These are phyloP conservation scores for Heliothis subflexa DNA, from an alignment of 1,140 invertebrate species.

Conservation along the genomic window DNA sequence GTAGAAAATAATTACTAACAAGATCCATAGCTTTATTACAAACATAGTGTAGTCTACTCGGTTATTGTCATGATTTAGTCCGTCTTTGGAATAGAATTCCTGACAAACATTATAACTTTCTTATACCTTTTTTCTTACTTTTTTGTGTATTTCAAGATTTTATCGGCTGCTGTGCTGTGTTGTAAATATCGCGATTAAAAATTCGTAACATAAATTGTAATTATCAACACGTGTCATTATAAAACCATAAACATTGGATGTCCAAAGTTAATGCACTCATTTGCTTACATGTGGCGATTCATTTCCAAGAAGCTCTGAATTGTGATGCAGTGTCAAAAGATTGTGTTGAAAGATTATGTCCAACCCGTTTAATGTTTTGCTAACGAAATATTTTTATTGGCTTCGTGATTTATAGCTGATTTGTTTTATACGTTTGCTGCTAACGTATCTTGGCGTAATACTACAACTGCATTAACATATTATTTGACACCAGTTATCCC, in stretches of 20 bases:
- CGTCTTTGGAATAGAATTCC: too few species aligned
- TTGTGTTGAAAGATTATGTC: conserved; percentile 29
- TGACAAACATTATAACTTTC: too few species aligned
- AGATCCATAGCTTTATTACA: too few species aligned
- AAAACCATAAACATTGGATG: not conserved
- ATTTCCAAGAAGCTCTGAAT: conserved; percentile 20
- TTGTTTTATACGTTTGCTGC: not conserved
- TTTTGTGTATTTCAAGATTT: too few species aligned
- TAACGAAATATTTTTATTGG: conserved; percentile 34
- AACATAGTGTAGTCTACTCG: too few species aligned
- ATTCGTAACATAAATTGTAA: not conserved
- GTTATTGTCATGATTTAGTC: too few species aligned
- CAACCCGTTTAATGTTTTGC: conserved; percentile 14
- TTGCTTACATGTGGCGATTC: conserved; percentile 5
- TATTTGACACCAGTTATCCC: not conserved
- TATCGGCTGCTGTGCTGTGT: not conserved
- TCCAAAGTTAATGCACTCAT: conserved; percentile 10
- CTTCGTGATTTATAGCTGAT: conserved; percentile 18
- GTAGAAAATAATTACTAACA: too few species aligned
- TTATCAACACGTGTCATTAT: not conserved
- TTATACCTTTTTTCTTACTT: too few species aligned
- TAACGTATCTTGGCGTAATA: not conserved
- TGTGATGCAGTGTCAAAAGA: conserved; percentile 7
- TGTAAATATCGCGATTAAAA: not conserved
- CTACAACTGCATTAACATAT: not conserved